Base-by-base conservation (phyloP, 2,888 invertebrate species). In the Chelonus formosanus region DNA sequence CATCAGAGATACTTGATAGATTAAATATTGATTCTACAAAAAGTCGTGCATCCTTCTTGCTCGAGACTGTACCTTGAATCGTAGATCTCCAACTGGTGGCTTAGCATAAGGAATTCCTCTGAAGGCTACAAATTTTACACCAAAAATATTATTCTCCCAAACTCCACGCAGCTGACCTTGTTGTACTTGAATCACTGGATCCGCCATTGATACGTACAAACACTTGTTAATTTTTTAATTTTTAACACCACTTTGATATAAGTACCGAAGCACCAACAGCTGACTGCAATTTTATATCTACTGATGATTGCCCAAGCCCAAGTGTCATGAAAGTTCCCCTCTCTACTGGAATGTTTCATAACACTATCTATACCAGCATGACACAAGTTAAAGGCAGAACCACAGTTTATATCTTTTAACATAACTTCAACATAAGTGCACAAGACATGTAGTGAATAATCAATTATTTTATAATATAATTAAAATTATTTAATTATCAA, bases 31-130 rank as follows among this genome's bases (percentile, higher is more conserved):
- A 20, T 20, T 20, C 2, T 20, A 20, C 20, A 20, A 20, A 20
- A 2, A 20, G 20, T 20, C 20, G 1, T 20, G 20, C 20, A 20
- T 20, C 20, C 20, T 20, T 20, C 2, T 20, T 2, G 20, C 20
- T 20, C 20, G 20, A 20, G 20, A 20, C 20, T 20, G 73, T 63
- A 75, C 75, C 48, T 63, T 63, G 54, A 75, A 75, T 66, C 74
- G 67, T 0, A 74, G 65, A 3, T 70, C 50, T 8, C 72, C 75
- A n/a, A 71, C 34, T 7, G 75, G 74, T 36, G 75, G 71, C 45
- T 71, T 67, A 6, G 71, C 75, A 61, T 71, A 75, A 3, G 75
- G 75, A 57, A 75, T 71, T 31, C 75, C 75, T 20, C 68, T 70
- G 52, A 75, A 75, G 5, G 56, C 62, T 47, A 65, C 74, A 1